Conservation (phyloP, 1,140 invertebrate species). For the Dreissena polymorpha region DNA sequence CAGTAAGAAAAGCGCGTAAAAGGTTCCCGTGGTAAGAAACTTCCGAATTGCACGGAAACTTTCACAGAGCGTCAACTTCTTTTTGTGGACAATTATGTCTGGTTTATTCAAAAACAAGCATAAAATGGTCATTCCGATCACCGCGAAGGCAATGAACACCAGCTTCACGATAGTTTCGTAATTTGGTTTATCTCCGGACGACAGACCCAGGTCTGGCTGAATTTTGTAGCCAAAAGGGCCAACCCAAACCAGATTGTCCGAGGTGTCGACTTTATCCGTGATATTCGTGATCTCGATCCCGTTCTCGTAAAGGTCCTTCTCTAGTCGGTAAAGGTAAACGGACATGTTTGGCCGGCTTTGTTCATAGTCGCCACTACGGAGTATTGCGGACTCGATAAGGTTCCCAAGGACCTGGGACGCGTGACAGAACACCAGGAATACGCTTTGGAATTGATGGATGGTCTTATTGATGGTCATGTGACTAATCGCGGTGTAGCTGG, state of each 20-base stretch:
- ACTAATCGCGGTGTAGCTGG: constrained; percentile 61
- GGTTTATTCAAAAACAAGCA: constrained; percentile 65
- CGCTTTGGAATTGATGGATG: constrained; percentile 64
- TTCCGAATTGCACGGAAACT: constrained; percentile 56
- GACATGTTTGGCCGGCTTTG: constrained; percentile 32
- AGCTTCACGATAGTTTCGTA: constrained; percentile 62
- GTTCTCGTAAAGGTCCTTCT: constrained; percentile 2
- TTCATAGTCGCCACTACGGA: constrained; percentile 49
- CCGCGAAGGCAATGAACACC: constrained; percentile 58
- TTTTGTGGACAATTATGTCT: constrained; percentile 65
- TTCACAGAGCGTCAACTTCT: constrained; percentile 57
- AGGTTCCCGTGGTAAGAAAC: constrained; percentile 59
- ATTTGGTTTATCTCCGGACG: constrained; percentile 28
- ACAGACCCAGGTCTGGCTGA: constrained; percentile 34
- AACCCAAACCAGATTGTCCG: constrained; percentile 36
- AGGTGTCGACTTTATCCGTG: constrained; percentile 2
- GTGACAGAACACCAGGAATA: constrained; percentile 66
- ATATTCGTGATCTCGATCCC: constrained; percentile 48
- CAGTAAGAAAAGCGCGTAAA: constrained; percentile 56
- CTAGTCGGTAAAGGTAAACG: not conserved
- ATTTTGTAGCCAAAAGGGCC: constrained; percentile 53
- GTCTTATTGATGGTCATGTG: constrained; percentile 62
- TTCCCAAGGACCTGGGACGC: constrained; percentile 65
- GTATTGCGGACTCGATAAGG: constrained; percentile 56
- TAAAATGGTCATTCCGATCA: constrained; percentile 59